Evolutionary conservation across 2,113 vertebrate species (phyloP), one percentile per base, ranked within the genome.

Genomic region (Macquaria ambigua): DNA sequence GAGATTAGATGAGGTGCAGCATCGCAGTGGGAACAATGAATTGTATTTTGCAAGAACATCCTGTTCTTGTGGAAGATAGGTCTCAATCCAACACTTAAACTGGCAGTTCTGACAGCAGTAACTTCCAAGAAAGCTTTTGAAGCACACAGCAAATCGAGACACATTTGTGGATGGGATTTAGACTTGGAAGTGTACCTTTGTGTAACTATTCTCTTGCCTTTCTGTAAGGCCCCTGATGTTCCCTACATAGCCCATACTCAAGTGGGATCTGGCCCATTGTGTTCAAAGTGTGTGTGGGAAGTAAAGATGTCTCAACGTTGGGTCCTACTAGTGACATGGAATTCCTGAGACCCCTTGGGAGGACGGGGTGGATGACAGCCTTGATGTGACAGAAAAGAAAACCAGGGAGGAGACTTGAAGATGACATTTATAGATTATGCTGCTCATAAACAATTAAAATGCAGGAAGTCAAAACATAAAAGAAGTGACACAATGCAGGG

Each of bases 181-280:
- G 46, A 78, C 14, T 4, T 53, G 48, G 31, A 64, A 34, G 63
- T 9, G 7, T 50, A 34, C 31, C n/a, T 21, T 43, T 64, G 14
- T 82, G 59, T 46, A 23, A 56, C 69, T 62, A 46, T 37, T 72
- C 43, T 70, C 64, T 69, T 59, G 46, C 31, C 43, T 43, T 43
- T 43, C 43, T 46, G 20, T 82, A n/a, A 9, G 31, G 28, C 67
- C 16, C 79, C 16, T 83, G n/a, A 74, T 77, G 43, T 58, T 82
- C 81, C 16, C n/a, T 63, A 23, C 52, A 41, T 46, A 55, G 48
- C 48, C 37, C 8, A 5, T 10, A n/a, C 11, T 82, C 69, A 62
- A 52, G 68, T 20, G 73, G 75, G 80, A 84, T 83, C 67, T 56
- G 81, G 25, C 20, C 74, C 14, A 83, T 90, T 90, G 88, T 87